Evolutionary conservation across 2,113 vertebrate genomes (phyloP).

Genomic region (Indicator maculatus): DNA sequence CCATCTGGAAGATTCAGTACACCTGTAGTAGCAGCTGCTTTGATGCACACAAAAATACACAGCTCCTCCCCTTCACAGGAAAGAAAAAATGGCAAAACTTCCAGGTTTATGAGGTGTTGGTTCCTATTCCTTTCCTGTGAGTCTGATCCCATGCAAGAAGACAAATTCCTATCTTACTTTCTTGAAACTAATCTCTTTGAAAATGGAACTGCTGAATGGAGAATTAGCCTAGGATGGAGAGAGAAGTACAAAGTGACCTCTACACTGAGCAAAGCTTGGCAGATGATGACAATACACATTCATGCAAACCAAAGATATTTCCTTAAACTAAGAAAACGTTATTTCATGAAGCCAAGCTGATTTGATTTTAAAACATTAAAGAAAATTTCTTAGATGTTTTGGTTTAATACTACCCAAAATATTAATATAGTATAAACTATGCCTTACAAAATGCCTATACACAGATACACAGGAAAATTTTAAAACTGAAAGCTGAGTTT

Average conservation of each 20-base stretch:
- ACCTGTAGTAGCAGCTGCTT: conserved; percentile 10
- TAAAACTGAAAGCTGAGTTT: background rate
- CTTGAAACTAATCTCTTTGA: background rate
- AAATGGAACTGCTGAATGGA: background rate
- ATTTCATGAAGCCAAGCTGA: background rate
- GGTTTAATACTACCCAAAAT: background rate
- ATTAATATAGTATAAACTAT: background rate
- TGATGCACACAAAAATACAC: background rate
- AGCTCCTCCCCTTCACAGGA: background rate
- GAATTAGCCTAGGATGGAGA: background rate
- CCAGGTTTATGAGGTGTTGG: background rate
- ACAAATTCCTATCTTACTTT: background rate
- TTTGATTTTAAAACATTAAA: background rate
- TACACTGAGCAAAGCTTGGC: background rate
- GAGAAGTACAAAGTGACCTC: background rate
- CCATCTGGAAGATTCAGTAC: conserved; percentile 3
- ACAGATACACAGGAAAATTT: background rate
- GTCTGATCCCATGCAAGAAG: background rate
- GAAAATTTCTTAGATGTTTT: background rate
- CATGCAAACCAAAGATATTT: background rate
- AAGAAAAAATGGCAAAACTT: background rate
- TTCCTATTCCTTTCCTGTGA: background rate
- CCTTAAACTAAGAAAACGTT: background rate
- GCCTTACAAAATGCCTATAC: background rate
- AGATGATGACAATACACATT: background rate